phyloP scores from a whole-genome alignment of 2,888 invertebrate genomes.

The Hypomecis punctinalis region DNA sequence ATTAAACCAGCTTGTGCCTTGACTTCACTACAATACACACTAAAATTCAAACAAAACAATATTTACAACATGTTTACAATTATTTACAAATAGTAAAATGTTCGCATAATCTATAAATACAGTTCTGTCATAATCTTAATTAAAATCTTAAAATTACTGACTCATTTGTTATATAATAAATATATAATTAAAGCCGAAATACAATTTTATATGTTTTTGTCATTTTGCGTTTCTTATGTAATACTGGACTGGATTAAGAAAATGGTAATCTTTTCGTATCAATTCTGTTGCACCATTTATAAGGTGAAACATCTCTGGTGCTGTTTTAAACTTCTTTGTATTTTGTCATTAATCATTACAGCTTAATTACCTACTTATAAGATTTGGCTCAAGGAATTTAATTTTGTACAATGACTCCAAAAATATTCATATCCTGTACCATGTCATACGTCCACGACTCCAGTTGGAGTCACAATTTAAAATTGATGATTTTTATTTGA shows the following conservation, averaged over 20 bases:
- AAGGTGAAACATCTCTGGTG: too few relatives aligned
- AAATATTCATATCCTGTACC: too few relatives aligned
- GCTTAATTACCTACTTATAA: too few relatives aligned
- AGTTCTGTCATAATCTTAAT: constrained; percentile 39
- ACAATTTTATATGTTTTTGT: constrained; percentile 37
- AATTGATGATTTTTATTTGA: too few relatives aligned
- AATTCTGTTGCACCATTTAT: too few relatives aligned
- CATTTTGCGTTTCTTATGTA: constrained; percentile 52
- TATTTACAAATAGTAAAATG: constrained; percentile 44
- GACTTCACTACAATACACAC: constrained; percentile 16
- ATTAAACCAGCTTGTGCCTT: constrained; percentile 17
- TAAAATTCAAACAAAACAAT: constrained; percentile 35
- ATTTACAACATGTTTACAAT: constrained; percentile 37
- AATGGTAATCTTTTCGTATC: constrained; percentile 60
- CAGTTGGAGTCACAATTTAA: too few relatives aligned
- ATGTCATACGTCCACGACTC: too few relatives aligned
- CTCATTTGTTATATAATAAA: constrained; percentile 69
- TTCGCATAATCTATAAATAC: constrained; percentile 47
- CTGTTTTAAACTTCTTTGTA: too few relatives aligned
- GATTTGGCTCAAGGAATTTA: too few relatives aligned
- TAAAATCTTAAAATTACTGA: constrained; percentile 76
- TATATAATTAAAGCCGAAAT: constrained; percentile 69
- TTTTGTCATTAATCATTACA: too few relatives aligned
- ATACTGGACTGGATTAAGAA: constrained; percentile 74
- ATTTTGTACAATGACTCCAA: too few relatives aligned